Evolutionary conservation across 2,888 invertebrate species (phyloP), one percentile per base, ranked within the genome.

Genomic region (Stictocephala bisonia): DNA sequence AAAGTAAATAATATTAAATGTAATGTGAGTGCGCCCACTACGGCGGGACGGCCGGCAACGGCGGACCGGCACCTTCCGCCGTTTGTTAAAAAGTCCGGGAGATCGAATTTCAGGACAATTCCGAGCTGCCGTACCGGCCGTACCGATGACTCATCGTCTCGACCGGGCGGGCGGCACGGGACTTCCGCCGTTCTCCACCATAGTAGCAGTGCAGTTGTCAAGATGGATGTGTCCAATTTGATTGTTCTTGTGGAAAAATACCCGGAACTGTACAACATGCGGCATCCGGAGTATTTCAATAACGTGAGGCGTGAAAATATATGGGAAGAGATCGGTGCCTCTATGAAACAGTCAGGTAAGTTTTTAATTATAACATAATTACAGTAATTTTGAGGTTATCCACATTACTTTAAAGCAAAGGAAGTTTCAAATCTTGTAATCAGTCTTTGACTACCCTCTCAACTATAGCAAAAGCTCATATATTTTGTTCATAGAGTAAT

Each of bases 11-110:
- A 44, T 2, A 44, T 44, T 44, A 18, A 44, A 44, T 44, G 44
- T 44, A 44, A 44, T 44, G 44, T 44, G 44, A 9, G 44, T 44
- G 44, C 44, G 44, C 44, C 44, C 44, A 44, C 44, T 44, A 44
- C 44, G 44, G 44, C 44, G 44, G 44, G 11, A 44, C 44, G 2
- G 3, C 44, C 44, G 44, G 44, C 44, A 3, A 44, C 40, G 44
- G n/a, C n/a, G 7, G 44, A 9, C 44, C 44, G 44, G 44, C 44
- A 44, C 44, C 44, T 44, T 44, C 7, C 7, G 11, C 44, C 7
- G 11, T 44, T 44, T 44, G 44, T 44, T 44, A 3, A 44, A 9
- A 44, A 44, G 44, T 44, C 44, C 44, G 44, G 44, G 44, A 44
- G 44, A 44, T 7, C 44, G 44, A 44, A 44, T 18, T 44, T 44